These are phyloP conservation scores for Parnassius glacialis DNA, from an alignment of 2,888 invertebrate species.

Conservation along the genomic window DNA sequence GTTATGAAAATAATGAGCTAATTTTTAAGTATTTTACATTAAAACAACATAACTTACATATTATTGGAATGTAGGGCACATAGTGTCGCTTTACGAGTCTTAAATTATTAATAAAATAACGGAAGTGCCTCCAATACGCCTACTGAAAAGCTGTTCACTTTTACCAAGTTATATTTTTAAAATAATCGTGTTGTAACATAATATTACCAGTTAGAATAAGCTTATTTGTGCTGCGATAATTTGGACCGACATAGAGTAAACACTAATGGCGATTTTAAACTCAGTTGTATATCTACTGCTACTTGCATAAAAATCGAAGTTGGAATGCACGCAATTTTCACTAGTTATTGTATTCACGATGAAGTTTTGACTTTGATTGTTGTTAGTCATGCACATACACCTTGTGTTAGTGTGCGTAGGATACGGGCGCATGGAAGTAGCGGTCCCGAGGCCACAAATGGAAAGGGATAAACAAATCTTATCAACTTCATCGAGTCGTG, in stretches of 20 bases:
- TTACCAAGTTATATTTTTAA: constrained; percentile 22
- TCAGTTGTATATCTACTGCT: constrained; percentile 5
- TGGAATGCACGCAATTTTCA: constrained; percentile 41
- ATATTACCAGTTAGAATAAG: constrained; percentile 24
- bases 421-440: too few relatives aligned
- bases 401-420: too few relatives aligned
- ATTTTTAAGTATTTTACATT: constrained; percentile 45
- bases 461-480: too few relatives aligned
- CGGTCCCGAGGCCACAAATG: too few relatives aligned
- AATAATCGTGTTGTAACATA: constrained; percentile 19
- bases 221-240: constrained; percentile 21
- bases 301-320: constrained; percentile 54
- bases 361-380: too few relatives aligned
- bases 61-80: constrained; percentile 21
- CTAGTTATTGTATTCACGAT: too few relatives aligned
- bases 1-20: constrained; percentile 37
- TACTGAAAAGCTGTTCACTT: constrained; percentile 19
- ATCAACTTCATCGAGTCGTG: too few relatives aligned
- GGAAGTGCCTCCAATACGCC: constrained; percentile 24
- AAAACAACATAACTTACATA: constrained; percentile 37
- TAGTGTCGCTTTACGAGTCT: constrained; percentile 26
- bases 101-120: constrained; percentile 21
- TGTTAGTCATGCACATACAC: too few relatives aligned
- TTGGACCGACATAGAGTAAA: constrained; percentile 1
- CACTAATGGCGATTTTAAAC: constrained; percentile 14